Base-by-base conservation (phyloP, 2,113 vertebrate genomes). In the Solenodon paradoxus region DNA sequence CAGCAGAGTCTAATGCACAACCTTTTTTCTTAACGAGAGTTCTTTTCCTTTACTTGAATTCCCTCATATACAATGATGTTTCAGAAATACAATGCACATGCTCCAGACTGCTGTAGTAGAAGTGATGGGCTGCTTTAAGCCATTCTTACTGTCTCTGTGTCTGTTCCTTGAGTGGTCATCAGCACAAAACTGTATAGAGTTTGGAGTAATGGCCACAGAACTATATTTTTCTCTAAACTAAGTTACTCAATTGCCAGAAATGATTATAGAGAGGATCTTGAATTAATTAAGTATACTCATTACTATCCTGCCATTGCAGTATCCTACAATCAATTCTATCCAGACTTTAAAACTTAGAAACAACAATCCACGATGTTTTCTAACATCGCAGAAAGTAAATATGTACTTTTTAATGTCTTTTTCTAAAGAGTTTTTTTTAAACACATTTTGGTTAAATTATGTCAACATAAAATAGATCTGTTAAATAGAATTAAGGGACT, bases 371-470 rank as follows among this genome's bases (percentile, higher is more conserved):
- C 9, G 16, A 61, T 59, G 28, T 79, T 92, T 80, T 55, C 32
- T 84, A 77, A 93, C 12, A 79, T 72, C 47, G 71, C 24, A 79
- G n/a, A 57, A 87, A 94, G 78, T 24, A 94, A 71, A 78, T 64
- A 17, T 83, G 38, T 32, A 9, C 35, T 63, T 77, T 68, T 82
- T 64, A 4, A 84, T 92, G n/a, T 42, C 12, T 32, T 92, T 95
- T 87, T 77, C 77, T 57, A 82, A 96, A 93, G 13, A 71, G 81
- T 26, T 40, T 55, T 78, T 84, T 78, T 49, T 74, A 92, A 87
- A 90, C 26, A 68, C 77, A 5, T 47, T 93, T 96, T 87, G 72
- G 81, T 93, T 89, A 1, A 92, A 96, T 16, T 75, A 92, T 10
- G 47, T 53, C 93, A 64, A 59, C 16, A 71, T 0, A 32, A 63